Percentiles rank a stretch among this genome's conserved stretches.
Evolutionary conservation across 2,113 vertebrate species (phyloP).

Genomic region (Nerophis ophidion): DNA sequence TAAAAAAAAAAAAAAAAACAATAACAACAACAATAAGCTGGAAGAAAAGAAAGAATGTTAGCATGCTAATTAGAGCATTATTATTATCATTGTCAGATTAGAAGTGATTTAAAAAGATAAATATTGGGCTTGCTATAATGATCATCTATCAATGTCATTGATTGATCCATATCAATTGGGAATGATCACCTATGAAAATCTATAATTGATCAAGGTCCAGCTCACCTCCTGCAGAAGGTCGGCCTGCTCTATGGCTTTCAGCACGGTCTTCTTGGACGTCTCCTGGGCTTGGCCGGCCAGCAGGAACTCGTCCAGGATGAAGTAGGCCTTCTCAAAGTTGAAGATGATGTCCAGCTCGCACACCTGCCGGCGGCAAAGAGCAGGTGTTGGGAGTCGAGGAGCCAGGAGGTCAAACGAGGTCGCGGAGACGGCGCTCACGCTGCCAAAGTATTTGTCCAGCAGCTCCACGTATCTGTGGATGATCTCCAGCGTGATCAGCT

Average conservation of each 20-base stretch:
- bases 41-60: constrained; percentile 7
- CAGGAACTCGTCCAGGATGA: constrained; percentile 96
- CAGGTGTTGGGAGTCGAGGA: neutral
- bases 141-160: no score
- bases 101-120: no score
- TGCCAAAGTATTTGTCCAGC: constrained; percentile 99
- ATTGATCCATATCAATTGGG: no score
- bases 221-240: constrained; percentile 97
- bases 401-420: no score
- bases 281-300: constrained; percentile 96
- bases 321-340: constrained; percentile 79
- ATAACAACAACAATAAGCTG: neutral
- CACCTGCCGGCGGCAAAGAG: constrained; percentile 63
- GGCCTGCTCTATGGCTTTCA: constrained; percentile 84
- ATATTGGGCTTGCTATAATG: no score
- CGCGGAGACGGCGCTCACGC: constrained; percentile 71
- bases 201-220: no score
- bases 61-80: neutral
- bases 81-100: no score
- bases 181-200: no score
- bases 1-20: constrained; percentile 15
- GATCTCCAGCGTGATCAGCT: constrained; percentile 98
- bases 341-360: constrained; percentile 79
- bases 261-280: constrained; percentile 93
- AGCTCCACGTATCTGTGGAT: constrained; percentile 98